These are phyloP conservation scores for Mimas tiliae DNA, from an alignment of 2,888 invertebrate species.

Conservation along the genomic window DNA sequence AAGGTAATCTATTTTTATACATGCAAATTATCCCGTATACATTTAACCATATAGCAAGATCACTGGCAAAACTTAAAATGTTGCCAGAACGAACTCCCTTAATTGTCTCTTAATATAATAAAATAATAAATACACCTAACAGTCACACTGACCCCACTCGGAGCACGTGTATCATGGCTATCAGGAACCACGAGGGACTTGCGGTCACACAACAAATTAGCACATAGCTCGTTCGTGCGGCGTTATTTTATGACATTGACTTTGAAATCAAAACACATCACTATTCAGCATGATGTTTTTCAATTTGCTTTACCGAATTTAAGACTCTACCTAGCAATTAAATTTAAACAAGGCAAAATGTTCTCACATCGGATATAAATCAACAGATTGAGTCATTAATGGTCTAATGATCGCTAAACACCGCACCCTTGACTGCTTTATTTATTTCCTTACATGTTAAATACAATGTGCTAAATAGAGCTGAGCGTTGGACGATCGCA, in stretches of 20 bases:
- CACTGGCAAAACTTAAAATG: no score
- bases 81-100: no score
- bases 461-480: conserved; percentile 24
- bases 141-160: no score
- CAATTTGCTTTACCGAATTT: background rate
- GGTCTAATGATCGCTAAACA: conserved; percentile 25
- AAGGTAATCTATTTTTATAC: no score
- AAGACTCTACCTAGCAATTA: background rate
- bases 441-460: conserved; percentile 16
- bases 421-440: conserved; percentile 11
- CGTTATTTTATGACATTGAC: background rate
- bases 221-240: no score
- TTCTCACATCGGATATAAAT: background rate
- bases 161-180: no score
- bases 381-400: conserved; percentile 25
- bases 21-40: no score
- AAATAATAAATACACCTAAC: no score
- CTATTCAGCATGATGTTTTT: background rate
- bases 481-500: background rate
- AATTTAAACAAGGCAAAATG: conserved; percentile 2
- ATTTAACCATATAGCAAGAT: no score
- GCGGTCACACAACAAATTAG: no score
- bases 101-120: no score
- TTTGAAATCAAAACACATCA: background rate
- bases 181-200: no score